Conservation (phyloP, 2,113 vertebrate species). For the Euleptes europaea region DNA sequence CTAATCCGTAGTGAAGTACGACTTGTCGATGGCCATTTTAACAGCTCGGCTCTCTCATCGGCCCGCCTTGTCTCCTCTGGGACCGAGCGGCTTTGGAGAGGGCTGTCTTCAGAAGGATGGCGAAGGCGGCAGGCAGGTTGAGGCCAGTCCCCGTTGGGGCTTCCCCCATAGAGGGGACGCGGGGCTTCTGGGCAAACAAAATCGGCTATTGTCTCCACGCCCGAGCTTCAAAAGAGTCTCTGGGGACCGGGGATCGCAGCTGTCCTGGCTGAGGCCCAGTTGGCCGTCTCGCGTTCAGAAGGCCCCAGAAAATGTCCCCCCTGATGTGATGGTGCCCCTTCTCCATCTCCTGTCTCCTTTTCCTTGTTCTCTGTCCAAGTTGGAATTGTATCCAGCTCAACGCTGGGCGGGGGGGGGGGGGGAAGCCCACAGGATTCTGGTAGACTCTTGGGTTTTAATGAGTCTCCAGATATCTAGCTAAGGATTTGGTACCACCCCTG, state of each 20-base stretch:
- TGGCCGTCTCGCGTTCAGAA: background rate
- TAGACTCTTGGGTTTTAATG: background rate
- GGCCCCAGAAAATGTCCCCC: background rate
- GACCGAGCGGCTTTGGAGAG: background rate
- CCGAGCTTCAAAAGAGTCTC: background rate
- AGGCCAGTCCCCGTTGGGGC: background rate
- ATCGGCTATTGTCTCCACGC: background rate
- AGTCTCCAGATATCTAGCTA: background rate
- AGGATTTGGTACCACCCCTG: background rate
- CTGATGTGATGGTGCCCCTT: background rate
- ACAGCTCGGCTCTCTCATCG: background rate
- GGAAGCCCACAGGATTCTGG: background rate
- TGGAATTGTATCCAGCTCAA: background rate
- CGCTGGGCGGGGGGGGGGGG: background rate
- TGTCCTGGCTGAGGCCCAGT: background rate
- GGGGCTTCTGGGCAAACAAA: background rate
- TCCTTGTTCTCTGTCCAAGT: background rate
- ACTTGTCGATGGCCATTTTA: background rate
- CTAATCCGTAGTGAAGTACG: slow-evolving; percentile 18
- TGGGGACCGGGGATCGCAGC: background rate
- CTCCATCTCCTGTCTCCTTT: background rate
- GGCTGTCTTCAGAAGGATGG: background rate
- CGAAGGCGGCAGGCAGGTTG: background rate
- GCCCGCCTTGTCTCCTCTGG: background rate
- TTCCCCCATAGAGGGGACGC: background rate